These are phyloP conservation scores for Kuschelorhynchus macadamiae DNA, from an alignment of 2,888 invertebrate genomes.

Conservation along the genomic window DNA sequence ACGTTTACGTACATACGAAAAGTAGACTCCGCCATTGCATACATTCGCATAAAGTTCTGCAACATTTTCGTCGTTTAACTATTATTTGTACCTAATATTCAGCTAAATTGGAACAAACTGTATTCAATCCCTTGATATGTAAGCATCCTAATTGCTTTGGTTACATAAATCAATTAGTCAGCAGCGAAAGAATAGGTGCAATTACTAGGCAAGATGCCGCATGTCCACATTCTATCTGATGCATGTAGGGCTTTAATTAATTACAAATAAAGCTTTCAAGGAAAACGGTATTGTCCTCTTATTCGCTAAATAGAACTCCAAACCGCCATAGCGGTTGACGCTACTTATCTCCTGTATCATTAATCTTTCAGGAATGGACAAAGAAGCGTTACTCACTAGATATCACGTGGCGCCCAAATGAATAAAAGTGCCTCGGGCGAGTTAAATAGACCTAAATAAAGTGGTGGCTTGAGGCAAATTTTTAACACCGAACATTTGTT, in stretches of 20 bases:
- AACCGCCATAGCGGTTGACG: slow-evolving; percentile 33
- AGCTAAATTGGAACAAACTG: too few species aligned
- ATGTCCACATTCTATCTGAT: slow-evolving; percentile 26
- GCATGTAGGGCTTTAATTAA: slow-evolving; percentile 27
- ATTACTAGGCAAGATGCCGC: too few species aligned
- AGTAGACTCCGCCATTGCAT: too few species aligned
- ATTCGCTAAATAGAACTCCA: slow-evolving; percentile 35
- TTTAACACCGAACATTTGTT: slow-evolving; percentile 5
- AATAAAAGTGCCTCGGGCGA: slow-evolving; percentile 30
- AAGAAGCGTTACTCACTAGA: slow-evolving; percentile 37
- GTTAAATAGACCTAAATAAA: slow-evolving; percentile 29
- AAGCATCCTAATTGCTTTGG: too few species aligned
- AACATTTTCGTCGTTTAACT: too few species aligned
- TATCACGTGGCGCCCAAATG: slow-evolving; percentile 31
- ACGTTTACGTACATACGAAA: too few species aligned
- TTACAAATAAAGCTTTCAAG: slow-evolving; percentile 26
- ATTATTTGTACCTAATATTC: too few species aligned
- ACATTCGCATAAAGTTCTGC: too few species aligned
- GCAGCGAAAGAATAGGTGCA: too few species aligned
- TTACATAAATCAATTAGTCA: too few species aligned
- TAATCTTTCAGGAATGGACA: slow-evolving; percentile 39
- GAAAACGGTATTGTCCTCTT: slow-evolving; percentile 35
- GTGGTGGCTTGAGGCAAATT: slow-evolving; percentile 15
- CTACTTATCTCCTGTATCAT: slow-evolving; percentile 38
- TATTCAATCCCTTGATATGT: too few species aligned